Percentiles rank a stretch among this genome's conserved stretches.
These are phyloP conservation scores for Lordiphosa fenestrarum DNA, from an alignment of 2,888 invertebrate genomes.

Conservation along the genomic window DNA sequence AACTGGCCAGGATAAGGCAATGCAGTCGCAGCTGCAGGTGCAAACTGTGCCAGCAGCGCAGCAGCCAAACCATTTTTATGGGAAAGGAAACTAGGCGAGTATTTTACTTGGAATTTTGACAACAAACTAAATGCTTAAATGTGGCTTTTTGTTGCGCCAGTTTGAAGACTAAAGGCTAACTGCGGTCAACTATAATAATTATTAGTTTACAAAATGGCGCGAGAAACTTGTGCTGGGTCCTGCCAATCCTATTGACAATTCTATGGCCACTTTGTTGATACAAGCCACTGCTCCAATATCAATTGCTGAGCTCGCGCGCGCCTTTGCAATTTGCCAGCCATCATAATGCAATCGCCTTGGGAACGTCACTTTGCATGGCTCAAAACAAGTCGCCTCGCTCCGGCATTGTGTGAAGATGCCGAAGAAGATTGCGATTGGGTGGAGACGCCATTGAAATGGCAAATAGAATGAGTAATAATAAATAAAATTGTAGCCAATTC, in stretches of 20 bases:
- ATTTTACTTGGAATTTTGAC: background rate
- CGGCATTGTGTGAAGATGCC: constrained; percentile 8
- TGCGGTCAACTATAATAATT: too few species aligned
- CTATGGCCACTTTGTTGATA: constrained; percentile 32
- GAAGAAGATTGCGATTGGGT: constrained; percentile 25
- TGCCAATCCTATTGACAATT: constrained; percentile 9
- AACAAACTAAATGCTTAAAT: too few species aligned
- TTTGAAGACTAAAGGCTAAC: too few species aligned
- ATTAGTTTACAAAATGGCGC: too few species aligned
- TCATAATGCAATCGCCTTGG: constrained; percentile 72
- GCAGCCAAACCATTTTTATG: background rate
- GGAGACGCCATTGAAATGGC: constrained; percentile 47
- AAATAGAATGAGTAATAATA: constrained; percentile 69
- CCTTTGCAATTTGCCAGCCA: constrained; percentile 62
- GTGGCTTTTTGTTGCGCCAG: too few species aligned
- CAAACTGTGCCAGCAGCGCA: background rate
- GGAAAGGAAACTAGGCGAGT: too few species aligned
- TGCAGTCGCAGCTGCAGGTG: constrained; percentile 3
- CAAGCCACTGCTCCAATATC: constrained; percentile 52
- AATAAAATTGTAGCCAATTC: constrained; percentile 76
- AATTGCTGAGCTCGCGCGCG: constrained; percentile 41
- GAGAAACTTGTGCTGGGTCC: background rate
- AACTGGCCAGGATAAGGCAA: background rate
- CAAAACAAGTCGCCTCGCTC: constrained; percentile 59
- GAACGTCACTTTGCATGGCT: constrained; percentile 65